A percentile compares a stretch with the other conserved stretches of the same genome.
These are phyloP conservation scores for Augiades crinisus DNA, from an alignment of 2,888 invertebrate genomes.

Conservation along the genomic window DNA sequence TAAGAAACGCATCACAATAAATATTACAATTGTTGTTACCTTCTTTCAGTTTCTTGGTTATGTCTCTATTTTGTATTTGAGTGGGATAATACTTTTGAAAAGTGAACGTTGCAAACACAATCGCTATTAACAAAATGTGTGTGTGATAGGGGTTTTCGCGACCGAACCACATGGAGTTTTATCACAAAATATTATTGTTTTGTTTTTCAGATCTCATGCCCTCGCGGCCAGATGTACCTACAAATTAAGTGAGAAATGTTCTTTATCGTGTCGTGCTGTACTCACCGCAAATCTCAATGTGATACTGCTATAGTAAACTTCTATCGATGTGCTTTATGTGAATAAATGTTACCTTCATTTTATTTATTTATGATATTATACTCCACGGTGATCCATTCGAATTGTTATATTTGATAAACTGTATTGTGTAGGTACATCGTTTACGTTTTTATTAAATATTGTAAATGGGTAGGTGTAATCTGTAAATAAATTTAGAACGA, in stretches of 20 bases:
- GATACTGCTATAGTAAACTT: constrained; percentile 42
- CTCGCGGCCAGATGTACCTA: constrained; percentile 28
- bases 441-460: constrained; percentile 7
- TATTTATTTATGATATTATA: constrained; percentile 32
- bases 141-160: no score
- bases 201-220: constrained; percentile 34
- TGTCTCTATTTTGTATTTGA: no score
- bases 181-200: constrained; percentile 1
- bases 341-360: constrained; percentile 51
- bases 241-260: not conserved
- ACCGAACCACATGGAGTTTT: no score
- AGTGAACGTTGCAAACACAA: no score
- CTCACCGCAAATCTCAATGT: constrained; percentile 51
- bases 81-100: no score
- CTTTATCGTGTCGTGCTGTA: constrained; percentile 1
- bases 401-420: constrained; percentile 23
- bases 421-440: constrained; percentile 17
- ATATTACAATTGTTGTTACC: no score
- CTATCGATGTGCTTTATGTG: constrained; percentile 47
- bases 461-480: constrained; percentile 24
- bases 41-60: no score
- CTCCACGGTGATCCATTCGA: not conserved
- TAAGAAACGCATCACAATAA: no score
- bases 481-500: constrained; percentile 18
- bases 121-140: no score